Base-by-base conservation (phyloP, 2,888 invertebrate species). In the Lymantria dispar region DNA sequence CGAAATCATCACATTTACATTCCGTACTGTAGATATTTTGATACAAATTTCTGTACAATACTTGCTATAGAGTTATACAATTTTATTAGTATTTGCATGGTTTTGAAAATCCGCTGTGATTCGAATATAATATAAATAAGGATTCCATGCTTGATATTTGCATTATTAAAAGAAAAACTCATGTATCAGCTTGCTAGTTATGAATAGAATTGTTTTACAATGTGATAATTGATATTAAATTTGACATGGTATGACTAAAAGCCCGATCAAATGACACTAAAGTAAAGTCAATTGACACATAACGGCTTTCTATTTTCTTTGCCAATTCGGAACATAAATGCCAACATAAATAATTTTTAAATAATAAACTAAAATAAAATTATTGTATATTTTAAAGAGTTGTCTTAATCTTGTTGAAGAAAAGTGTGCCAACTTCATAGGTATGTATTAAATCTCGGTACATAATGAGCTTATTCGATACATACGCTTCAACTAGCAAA, bases 1-100 rank as follows among this genome's bases (percentile, higher is more conserved):
- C 54, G 64, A 70, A 72, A 72, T 63, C 48, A 46, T 57, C 57
- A 45, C 62, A 78, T 78, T 78, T 68, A 64, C 55, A 78, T 78
- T 75, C 78, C 58, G 50, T 30, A 46, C 51, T 31, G 52, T 55
- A 47, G 49, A 54, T 59, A 64, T 63, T 70, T 66, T 67, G 62
- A 58, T 65, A 69, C 66, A 58, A 58, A 70, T 72, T 66, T 58
- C 50, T 54, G 57, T 58, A 60, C 55, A 49, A 50, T 52, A 54
- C 37, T 40, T 45, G 50, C 55, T 41, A 37, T 33, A 39, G 41
- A 59, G 52, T 62, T 60, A 58, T 62, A 62, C 51, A 53, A 49
- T 53, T 61, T 60, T 50, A 57, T 60, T 48, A 43, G 52, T 48
- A 55, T 70, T 66, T 62, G 55, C 53, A 50, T 43, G 51, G 58